phyloP scores from a whole-genome alignment of 2,888 invertebrate species.

The Dynastes maya region DNA sequence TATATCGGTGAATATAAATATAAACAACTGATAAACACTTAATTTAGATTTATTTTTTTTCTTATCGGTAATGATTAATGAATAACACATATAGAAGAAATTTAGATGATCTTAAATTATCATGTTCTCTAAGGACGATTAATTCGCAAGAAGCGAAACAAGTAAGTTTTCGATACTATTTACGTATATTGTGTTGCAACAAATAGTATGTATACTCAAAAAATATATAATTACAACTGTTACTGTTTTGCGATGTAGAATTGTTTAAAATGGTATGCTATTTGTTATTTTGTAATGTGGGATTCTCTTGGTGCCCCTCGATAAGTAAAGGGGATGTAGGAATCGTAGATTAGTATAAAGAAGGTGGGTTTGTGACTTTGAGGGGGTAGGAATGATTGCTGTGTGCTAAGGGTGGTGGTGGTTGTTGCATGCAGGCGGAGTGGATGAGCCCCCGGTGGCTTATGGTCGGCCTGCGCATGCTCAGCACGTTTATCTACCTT shows the following conservation, averaged over 20 bases:
- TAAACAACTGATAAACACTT: constrained; percentile 34
- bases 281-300: constrained; percentile 11
- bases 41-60: constrained; percentile 34
- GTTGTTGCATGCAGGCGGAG: constrained; percentile 68
- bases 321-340: constrained; percentile 28
- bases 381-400: constrained; percentile 46
- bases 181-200: no score
- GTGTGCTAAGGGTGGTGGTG: constrained; percentile 60
- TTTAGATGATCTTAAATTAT: neutral
- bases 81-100: neutral
- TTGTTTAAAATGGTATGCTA: no score
- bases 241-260: no score
- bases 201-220: no score
- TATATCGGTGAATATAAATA: constrained; percentile 13
- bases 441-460: constrained; percentile 70
- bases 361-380: constrained; percentile 34
- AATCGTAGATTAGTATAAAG: constrained; percentile 35
- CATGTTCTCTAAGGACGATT: no score
- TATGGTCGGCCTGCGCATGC: constrained; percentile 83
- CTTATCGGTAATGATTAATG: constrained; percentile 14
- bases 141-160: no score
- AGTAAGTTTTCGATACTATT: no score
- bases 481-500: constrained; percentile 87
- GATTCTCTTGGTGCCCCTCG: constrained; percentile 8
- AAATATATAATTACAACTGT: neutral